Base-by-base conservation (phyloP, 2,888 invertebrate genomes). In the Lepidocyrtinus sp. region DNA sequence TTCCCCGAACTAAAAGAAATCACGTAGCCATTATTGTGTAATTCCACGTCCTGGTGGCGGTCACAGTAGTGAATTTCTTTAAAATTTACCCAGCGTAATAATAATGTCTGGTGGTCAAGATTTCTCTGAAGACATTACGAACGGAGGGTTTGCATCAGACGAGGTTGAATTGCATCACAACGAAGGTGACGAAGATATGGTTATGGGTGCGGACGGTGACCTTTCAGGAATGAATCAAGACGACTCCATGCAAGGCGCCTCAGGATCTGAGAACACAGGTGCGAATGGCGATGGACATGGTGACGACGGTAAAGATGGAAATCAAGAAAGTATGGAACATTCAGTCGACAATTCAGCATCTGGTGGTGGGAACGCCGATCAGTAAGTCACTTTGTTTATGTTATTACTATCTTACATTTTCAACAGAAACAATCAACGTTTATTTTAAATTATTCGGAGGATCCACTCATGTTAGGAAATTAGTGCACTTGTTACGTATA, bases 341-440 rank as follows among this genome's bases (percentile, higher is more conserved):
- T 91, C 91, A 87, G 88, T 88, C 27, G 93, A 94, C 88, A 92
- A 93, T 89, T 93, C 93, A 87, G 93, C 93, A 86, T 94, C 94
- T 90, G 93, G 92, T 87, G 92, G 93, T 81, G 93, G 94, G 88
- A 94, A 94, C 90, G 94, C 94, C 90, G 94, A 89, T 86, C 88
- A 88, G 88, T 88, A 88, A 76, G 85, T 79, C 27, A 7, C n/a
- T n/a, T n/a, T 45, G 46, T 12, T 45, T 45, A 15, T 45, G 9
- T 45, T 15, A 45, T 45, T 45, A 12, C 15, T 45, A 12, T 45
- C 15, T 45, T 45, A 45, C 46, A 45, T 12, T 15, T 12, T n/a
- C n/a, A 45, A 45, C 46, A n/a, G n/a, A n/a, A n/a, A n/a, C n/a
- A n/a, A n/a, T n/a, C n/a, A n/a, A n/a, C n/a, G n/a, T n/a, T 63